Evolutionary conservation across 2,888 invertebrate genomes (phyloP).

Genomic region (Phymatocera aterrima): DNA sequence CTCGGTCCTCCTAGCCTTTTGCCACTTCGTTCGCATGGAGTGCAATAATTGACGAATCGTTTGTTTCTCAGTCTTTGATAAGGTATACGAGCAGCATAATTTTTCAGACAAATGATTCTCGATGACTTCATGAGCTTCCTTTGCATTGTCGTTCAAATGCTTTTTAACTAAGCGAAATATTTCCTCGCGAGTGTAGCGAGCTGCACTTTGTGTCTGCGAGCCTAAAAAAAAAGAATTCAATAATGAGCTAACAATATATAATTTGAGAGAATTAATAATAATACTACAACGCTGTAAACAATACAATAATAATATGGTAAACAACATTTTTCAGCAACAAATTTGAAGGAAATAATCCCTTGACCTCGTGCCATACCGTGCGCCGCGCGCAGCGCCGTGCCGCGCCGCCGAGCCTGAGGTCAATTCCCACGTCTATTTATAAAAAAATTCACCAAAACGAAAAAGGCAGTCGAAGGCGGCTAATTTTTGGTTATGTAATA

Average conservation of each 20-base stretch:
- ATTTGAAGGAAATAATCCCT: too few species aligned
- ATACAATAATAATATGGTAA: slow-evolving; percentile 36
- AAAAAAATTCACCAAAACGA: slow-evolving; percentile 27
- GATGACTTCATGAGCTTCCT: not conserved
- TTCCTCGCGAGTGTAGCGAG: not conserved
- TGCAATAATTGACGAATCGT: slow-evolving; percentile 1
- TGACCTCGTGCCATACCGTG: slow-evolving; percentile 19
- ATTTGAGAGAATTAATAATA: slow-evolving; percentile 28
- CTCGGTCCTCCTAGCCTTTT: slow-evolving; percentile 6
- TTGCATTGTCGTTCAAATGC: slow-evolving; percentile 22
- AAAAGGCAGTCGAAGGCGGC: not conserved
- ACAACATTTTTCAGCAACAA: too few species aligned
- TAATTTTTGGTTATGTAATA: slow-evolving; percentile 25
- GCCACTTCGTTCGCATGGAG: not conserved
- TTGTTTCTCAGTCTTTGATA: slow-evolving; percentile 20
- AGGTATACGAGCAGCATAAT: not conserved
- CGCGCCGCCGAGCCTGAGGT: too few species aligned
- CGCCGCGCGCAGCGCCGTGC: slow-evolving; percentile 26
- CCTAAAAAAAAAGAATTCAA: slow-evolving; percentile 30
- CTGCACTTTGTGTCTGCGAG: not conserved
- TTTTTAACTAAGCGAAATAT: slow-evolving; percentile 10
- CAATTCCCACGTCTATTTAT: slow-evolving; percentile 32
- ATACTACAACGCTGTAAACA: slow-evolving; percentile 13
- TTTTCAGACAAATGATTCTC: slow-evolving; percentile 10
- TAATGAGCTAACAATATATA: slow-evolving; percentile 8